These are phyloP conservation scores for Aproaerema taeniolella DNA, from an alignment of 2,888 invertebrate species.

Conservation along the genomic window DNA sequence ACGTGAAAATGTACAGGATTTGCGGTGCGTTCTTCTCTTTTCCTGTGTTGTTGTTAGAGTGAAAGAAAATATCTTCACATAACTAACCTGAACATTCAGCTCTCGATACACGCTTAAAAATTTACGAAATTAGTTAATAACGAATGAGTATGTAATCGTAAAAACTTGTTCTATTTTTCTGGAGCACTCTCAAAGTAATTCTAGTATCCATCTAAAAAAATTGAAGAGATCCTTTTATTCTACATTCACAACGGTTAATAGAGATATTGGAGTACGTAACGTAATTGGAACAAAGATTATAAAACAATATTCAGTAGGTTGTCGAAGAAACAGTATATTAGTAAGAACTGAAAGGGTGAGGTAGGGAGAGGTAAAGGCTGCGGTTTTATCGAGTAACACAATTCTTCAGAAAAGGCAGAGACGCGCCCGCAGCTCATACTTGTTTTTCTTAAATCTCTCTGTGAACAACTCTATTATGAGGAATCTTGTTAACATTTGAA, in stretches of 20 bases:
- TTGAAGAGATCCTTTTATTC: too few relatives aligned
- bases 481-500: slow-evolving; percentile 76
- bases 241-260: too few relatives aligned
- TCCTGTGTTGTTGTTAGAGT: slow-evolving; percentile 33
- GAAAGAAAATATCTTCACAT: slow-evolving; percentile 21
- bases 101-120: slow-evolving; percentile 14
- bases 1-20: slow-evolving; percentile 59
- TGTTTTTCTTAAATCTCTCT: slow-evolving; percentile 74
- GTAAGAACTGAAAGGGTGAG: too few relatives aligned
- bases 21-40: slow-evolving; percentile 46
- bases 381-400: slow-evolving; percentile 41
- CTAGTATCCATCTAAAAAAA: slow-evolving; percentile 14
- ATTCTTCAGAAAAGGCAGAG: slow-evolving; percentile 45
- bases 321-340: too few relatives aligned
- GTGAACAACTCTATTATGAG: slow-evolving; percentile 71
- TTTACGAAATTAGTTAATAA: neutral
- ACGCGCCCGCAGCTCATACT: slow-evolving; percentile 46
- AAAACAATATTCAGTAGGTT: slow-evolving; percentile 38
- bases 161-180: neutral
- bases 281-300: slow-evolving; percentile 31
- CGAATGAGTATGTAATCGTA: neutral
- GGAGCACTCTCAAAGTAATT: neutral
- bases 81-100: slow-evolving; percentile 17
- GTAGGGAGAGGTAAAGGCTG: slow-evolving; percentile 18
- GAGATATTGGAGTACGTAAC: slow-evolving; percentile 21